Conservation (phyloP, 2,113 vertebrate genomes). For the Coptodon rendalli region DNA sequence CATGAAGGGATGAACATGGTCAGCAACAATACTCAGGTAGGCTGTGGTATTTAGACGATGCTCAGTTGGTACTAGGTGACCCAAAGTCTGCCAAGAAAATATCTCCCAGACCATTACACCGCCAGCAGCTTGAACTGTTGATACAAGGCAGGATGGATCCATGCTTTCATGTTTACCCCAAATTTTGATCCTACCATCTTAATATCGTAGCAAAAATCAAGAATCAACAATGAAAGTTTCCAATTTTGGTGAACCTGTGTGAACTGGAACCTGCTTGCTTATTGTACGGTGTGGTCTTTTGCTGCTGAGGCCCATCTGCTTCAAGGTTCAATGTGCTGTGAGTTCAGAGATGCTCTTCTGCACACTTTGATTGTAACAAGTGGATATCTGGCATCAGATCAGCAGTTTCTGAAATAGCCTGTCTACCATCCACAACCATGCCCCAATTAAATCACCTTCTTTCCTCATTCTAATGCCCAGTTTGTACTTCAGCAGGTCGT, state of each 20-base stretch:
- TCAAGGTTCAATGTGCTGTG: neutral
- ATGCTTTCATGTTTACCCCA: neutral
- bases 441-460: neutral
- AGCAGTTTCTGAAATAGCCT: neutral
- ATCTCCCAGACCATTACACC: neutral
- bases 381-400: neutral
- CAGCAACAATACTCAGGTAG: neutral
- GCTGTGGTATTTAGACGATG: neutral
- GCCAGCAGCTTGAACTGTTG: neutral
- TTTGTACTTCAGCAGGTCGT: neutral
- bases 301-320: neutral
- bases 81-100: neutral
- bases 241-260: neutral
- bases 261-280: neutral
- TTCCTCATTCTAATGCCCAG: neutral
- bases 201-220: neutral
- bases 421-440: neutral
- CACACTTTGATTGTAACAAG: too few relatives aligned
- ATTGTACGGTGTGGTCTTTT: neutral
- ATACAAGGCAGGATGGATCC: neutral
- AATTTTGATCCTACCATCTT: fast-evolving
- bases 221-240: neutral
- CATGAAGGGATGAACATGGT: neutral
- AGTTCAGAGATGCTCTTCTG: neutral
- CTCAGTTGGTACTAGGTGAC: neutral